A percentile compares a stretch with the other conserved stretches of the same genome.
phyloP scores from a whole-genome alignment of 2,888 invertebrate species.

The Hyalella azteca region DNA sequence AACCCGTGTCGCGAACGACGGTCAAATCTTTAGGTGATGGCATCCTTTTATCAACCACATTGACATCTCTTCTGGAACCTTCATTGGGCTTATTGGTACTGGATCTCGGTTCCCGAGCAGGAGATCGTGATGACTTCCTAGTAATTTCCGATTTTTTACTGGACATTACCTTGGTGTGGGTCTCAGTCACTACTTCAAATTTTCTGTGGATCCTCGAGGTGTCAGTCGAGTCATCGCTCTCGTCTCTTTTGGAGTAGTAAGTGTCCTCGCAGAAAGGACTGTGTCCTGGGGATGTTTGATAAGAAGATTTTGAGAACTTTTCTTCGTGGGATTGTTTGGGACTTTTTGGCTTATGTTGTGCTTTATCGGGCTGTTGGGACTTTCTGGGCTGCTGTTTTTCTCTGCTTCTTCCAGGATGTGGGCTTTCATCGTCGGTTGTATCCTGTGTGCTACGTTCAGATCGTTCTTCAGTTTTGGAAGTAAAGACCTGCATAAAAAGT shows the following conservation, averaged over 20 bases:
- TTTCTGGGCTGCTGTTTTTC: constrained; percentile 39
- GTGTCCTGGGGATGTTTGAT: background rate
- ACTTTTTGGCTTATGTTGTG: constrained; percentile 10
- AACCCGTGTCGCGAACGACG: background rate
- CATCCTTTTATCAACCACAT: background rate
- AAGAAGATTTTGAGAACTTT: background rate
- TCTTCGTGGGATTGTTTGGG: constrained; percentile 1
- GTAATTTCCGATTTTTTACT: constrained; percentile 54
- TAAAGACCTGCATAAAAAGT: constrained; percentile 48
- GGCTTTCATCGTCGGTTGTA: constrained; percentile 25
- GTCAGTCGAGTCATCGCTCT: constrained; percentile 50
- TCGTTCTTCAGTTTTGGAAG: constrained; percentile 54
- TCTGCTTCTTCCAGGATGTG: constrained; percentile 3
- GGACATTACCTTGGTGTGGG: constrained; percentile 54
- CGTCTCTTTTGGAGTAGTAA: constrained; percentile 56
- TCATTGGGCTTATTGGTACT: background rate
- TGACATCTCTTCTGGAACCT: background rate
- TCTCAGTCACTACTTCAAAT: constrained; percentile 51
- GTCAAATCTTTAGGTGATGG: background rate
- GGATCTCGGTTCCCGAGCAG: background rate
- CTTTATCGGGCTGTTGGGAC: constrained; percentile 7
- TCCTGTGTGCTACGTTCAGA: constrained; percentile 42
- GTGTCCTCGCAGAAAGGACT: constrained; percentile 55
- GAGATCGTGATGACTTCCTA: background rate
- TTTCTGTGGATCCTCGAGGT: constrained; percentile 47